phyloP scores from a whole-genome alignment of 1,140 invertebrate species.

The Leptinotarsa undecemlineata region DNA sequence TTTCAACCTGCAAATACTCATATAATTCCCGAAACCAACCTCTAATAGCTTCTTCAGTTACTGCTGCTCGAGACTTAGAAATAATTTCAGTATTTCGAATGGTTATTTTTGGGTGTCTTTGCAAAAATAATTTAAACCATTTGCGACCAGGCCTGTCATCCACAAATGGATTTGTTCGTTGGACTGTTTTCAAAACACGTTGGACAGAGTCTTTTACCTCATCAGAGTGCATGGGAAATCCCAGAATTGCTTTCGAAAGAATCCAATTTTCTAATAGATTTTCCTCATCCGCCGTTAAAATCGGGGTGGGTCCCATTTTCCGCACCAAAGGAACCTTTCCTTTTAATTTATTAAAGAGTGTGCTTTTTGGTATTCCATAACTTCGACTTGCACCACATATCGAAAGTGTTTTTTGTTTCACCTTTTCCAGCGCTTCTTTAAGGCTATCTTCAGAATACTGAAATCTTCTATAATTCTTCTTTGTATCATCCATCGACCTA shows the following conservation, averaged over 20 bases:
- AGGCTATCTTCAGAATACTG: background rate
- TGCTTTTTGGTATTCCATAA: slow-evolving; percentile 48
- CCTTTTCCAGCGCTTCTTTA: background rate
- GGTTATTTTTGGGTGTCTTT: background rate
- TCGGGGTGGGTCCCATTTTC: slow-evolving; percentile 45
- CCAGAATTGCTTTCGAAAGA: slow-evolving; percentile 46
- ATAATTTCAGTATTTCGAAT: background rate
- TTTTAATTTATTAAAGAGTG: slow-evolving; percentile 45
- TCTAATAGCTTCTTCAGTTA: slow-evolving; percentile 1
- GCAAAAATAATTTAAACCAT: slow-evolving; percentile 34
- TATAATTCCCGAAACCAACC: background rate
- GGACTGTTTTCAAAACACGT: slow-evolving; percentile 43
- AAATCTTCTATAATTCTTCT: background rate
- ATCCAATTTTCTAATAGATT: slow-evolving; percentile 47
- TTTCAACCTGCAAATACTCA: background rate
- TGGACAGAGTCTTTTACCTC: slow-evolving; percentile 51
- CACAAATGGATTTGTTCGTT: slow-evolving; percentile 21
- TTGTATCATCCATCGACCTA: background rate
- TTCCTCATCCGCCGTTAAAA: slow-evolving; percentile 47
- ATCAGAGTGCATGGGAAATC: slow-evolving; percentile 51
- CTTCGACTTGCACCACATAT: slow-evolving; percentile 34
- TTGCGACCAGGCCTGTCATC: slow-evolving; percentile 38
- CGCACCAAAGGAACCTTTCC: slow-evolving; percentile 40
- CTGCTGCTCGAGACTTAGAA: background rate
- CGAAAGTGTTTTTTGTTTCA: background rate